Percentiles rank a stretch among this genome's conserved stretches.
These are phyloP conservation scores for Drosophila novamexicana DNA, from an alignment of 1,140 invertebrate species.

Conservation along the genomic window DNA sequence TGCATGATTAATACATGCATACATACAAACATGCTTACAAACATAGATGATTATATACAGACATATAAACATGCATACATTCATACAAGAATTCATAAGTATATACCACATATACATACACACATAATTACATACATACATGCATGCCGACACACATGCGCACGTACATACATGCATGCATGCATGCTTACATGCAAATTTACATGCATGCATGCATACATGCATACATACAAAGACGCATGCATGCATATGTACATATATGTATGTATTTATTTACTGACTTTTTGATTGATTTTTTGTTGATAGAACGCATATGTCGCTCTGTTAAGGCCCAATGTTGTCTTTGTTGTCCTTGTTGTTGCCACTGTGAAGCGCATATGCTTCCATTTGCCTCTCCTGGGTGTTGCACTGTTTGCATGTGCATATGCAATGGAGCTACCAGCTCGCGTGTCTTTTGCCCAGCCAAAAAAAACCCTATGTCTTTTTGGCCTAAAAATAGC, in stretches of 20 bases:
- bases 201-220: background rate
- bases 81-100: no score
- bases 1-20: no score
- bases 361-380: slow-evolving; percentile 60
- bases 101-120: no score
- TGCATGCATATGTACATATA: slow-evolving; percentile 7
- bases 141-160: background rate
- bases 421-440: slow-evolving; percentile 40
- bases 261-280: slow-evolving; percentile 36
- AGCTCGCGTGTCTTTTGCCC: slow-evolving; percentile 51
- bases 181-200: background rate
- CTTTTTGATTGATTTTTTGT: slow-evolving; percentile 81
- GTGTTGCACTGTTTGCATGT: slow-evolving; percentile 72
- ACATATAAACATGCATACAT: no score
- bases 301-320: slow-evolving; percentile 72
- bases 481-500: slow-evolving; percentile 68
- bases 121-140: no score
- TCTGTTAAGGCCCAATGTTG: slow-evolving; percentile 39
- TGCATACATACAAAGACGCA: background rate
- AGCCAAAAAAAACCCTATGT: slow-evolving; percentile 47
- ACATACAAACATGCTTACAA: no score
- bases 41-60: no score
- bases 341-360: slow-evolving; percentile 12
- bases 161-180: background rate
- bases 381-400: slow-evolving; percentile 55